Conservation (phyloP, 1,140 invertebrate genomes). For the Acyrthosiphon pisum region DNA sequence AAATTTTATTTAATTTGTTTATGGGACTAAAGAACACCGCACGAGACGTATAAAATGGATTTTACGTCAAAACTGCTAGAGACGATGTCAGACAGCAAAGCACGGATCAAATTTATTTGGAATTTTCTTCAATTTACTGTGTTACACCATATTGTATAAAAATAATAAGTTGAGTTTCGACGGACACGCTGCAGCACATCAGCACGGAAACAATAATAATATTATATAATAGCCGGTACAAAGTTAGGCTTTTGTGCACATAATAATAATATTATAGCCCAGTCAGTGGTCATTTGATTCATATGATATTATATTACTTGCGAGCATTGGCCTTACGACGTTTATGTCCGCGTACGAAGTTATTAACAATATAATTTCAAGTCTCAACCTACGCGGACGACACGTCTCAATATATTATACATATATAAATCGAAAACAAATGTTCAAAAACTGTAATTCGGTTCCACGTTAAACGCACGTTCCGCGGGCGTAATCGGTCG, state of each 20-base stretch:
- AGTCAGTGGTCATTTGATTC: background rate
- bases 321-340: background rate
- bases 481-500: conserved; percentile 1
- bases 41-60: background rate
- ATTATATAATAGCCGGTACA: background rate
- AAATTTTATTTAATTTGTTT: background rate
- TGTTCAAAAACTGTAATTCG: background rate
- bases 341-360: background rate
- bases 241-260: background rate
- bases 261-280: background rate
- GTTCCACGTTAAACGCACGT: background rate
- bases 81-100: background rate
- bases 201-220: background rate
- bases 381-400: background rate
- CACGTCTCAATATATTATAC: background rate
- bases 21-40: background rate
- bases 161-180: background rate
- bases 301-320: background rate
- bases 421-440: background rate
- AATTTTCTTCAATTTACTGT: background rate
- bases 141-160: background rate
- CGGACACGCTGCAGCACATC: background rate
- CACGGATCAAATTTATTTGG: background rate
- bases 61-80: background rate
- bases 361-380: background rate